Percentiles rank a stretch among this genome's conserved stretches.
These are phyloP conservation scores for Druceiella hillmani DNA, from an alignment of 2,888 invertebrate genomes.

Conservation along the genomic window DNA sequence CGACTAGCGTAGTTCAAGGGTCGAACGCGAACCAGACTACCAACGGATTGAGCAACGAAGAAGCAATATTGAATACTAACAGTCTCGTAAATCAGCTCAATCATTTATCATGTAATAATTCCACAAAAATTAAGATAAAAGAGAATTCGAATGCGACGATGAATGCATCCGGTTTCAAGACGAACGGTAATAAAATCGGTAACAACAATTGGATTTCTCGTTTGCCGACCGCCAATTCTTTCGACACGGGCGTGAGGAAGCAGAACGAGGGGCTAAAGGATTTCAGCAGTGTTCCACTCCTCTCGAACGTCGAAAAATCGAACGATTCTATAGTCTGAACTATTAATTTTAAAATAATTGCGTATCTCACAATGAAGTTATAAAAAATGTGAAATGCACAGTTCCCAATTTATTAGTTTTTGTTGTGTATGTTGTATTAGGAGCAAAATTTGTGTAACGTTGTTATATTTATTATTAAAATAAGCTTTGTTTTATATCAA, in stretches of 20 bases:
- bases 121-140: background rate
- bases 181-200: conserved; percentile 39
- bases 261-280: conserved; percentile 39
- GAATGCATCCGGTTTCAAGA: conserved; percentile 38
- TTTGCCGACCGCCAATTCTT: conserved; percentile 42
- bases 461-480: too few relatives aligned
- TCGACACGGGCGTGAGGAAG: conserved; percentile 41
- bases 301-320: conserved; percentile 41
- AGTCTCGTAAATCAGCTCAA: conserved; percentile 13
- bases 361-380: too few relatives aligned
- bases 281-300: conserved; percentile 45
- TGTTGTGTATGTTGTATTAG: too few relatives aligned
- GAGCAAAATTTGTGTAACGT: too few relatives aligned
- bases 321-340: conserved; percentile 40
- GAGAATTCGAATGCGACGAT: conserved; percentile 39
- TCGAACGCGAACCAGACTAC: conserved; percentile 36
- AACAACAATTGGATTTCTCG: conserved; percentile 50
- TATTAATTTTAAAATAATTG: too few relatives aligned
- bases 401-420: too few relatives aligned
- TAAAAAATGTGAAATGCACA: too few relatives aligned
- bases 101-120: too few relatives aligned
- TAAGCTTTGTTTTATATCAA: too few relatives aligned
- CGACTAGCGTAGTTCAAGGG: conserved; percentile 38
- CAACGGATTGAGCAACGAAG: conserved; percentile 33
- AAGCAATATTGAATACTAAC: conserved; percentile 14